A percentile compares a stretch with the other conserved stretches of the same genome.
phyloP scores from a whole-genome alignment of 2,113 vertebrate species.

The Stegostoma tigrinum region DNA sequence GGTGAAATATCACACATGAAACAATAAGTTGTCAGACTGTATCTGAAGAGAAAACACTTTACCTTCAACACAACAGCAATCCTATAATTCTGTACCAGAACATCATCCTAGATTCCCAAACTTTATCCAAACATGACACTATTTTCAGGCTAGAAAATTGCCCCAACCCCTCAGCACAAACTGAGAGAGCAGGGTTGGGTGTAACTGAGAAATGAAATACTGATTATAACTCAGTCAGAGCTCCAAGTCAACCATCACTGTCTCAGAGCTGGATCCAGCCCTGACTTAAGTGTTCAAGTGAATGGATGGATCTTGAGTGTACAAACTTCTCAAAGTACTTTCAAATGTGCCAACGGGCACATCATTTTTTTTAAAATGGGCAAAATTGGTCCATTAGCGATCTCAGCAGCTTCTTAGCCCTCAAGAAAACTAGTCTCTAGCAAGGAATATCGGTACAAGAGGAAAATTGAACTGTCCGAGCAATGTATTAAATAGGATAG shows the following conservation, averaged over 20 bases:
- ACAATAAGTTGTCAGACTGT: too few relatives aligned
- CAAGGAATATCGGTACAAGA: not conserved
- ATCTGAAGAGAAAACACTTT: not conserved
- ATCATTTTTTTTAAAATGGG: not conserved
- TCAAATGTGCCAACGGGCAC: not conserved
- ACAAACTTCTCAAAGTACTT: not conserved
- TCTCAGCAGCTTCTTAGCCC: not conserved
- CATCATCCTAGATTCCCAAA: not conserved
- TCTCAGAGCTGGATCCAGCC: too few relatives aligned
- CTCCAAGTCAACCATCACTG: too few relatives aligned
- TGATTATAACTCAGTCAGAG: too few relatives aligned
- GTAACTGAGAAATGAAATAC: too few relatives aligned
- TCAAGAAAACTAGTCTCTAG: not conserved
- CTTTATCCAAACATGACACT: too few relatives aligned
- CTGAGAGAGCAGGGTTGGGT: too few relatives aligned
- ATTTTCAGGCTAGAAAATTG: too few relatives aligned
- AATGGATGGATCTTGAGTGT: not conserved
- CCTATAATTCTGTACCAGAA: not conserved
- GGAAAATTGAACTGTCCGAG: not conserved
- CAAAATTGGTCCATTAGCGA: not conserved
- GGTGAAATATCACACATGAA: not conserved
- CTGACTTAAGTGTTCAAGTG: not conserved
- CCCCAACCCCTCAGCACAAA: too few relatives aligned
- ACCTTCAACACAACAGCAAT: not conserved
- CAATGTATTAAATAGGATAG: not conserved